A percentile compares a stretch with the other conserved stretches of the same genome.
These are phyloP conservation scores for Zeugodacus cucurbitae DNA, from an alignment of 1,140 invertebrate species.

Conservation along the genomic window DNA sequence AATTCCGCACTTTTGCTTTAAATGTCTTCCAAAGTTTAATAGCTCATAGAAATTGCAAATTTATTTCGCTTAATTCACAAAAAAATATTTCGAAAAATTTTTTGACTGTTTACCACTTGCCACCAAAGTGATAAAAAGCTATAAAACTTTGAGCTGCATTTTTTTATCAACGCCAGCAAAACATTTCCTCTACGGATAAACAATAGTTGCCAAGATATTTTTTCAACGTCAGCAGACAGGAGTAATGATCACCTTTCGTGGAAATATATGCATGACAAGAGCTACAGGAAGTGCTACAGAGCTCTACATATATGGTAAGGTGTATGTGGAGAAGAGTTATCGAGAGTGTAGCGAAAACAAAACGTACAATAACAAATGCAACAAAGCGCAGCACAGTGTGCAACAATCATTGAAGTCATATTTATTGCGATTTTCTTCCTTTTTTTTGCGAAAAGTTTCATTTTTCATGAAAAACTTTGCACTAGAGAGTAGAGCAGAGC, in stretches of 20 bases:
- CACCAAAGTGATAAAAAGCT: background rate
- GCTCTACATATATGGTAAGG: background rate
- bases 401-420: background rate
- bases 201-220: background rate
- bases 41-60: no score
- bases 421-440: background rate
- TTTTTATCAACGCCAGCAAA: no score
- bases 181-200: background rate
- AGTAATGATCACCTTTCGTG: background rate
- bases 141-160: background rate
- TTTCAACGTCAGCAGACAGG: background rate
- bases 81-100: background rate
- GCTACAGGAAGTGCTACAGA: background rate
- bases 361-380: background rate
- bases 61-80: no score
- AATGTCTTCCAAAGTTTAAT: no score
- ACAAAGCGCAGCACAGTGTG: background rate
- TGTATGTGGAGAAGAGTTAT: background rate
- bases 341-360: background rate
- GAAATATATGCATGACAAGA: background rate
- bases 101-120: background rate
- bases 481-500: background rate
- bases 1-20: no score
- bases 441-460: background rate
- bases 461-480: conserved; percentile 17